Evolutionary conservation across 2,888 invertebrate genomes (phyloP).

Genomic region (Eupithecia subfuscata): DNA sequence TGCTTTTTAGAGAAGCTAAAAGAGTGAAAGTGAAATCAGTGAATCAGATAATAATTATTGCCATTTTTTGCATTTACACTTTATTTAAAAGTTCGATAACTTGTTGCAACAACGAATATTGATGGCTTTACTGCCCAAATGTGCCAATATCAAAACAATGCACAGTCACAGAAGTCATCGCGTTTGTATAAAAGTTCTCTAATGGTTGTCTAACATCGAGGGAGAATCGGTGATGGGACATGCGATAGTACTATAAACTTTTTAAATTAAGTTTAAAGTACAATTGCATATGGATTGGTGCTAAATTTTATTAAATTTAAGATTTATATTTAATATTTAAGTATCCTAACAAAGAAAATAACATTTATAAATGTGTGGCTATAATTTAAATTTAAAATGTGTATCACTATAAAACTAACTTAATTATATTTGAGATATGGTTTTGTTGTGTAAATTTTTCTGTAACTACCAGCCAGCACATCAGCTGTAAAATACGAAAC

Average conservation of each 20-base stretch:
- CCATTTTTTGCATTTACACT: constrained; percentile 83
- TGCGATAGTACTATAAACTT: constrained; percentile 66
- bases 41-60: constrained; percentile 63
- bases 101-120: constrained; percentile 66
- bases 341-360: constrained; percentile 54
- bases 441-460: constrained; percentile 23
- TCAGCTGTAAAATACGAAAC: constrained; percentile 35
- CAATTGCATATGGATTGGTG: constrained; percentile 73
- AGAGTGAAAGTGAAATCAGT: constrained; percentile 61
- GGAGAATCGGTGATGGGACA: constrained; percentile 52
- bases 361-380: constrained; percentile 54
- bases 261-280: constrained; percentile 57
- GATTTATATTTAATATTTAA: constrained; percentile 52
- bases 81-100: constrained; percentile 68
- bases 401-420: constrained; percentile 40
- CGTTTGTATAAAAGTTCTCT: constrained; percentile 31
- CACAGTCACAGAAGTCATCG: constrained; percentile 30
- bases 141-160: constrained; percentile 64
- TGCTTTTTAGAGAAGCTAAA: constrained; percentile 56
- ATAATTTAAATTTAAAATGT: constrained; percentile 43
- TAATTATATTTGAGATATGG: constrained; percentile 28
- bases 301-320: constrained; percentile 62
- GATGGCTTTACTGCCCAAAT: constrained; percentile 61
- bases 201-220: constrained; percentile 40
- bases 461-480: constrained; percentile 26